phyloP scores from a whole-genome alignment of 2,113 vertebrate genomes.

The Chinchilla lanigera region DNA sequence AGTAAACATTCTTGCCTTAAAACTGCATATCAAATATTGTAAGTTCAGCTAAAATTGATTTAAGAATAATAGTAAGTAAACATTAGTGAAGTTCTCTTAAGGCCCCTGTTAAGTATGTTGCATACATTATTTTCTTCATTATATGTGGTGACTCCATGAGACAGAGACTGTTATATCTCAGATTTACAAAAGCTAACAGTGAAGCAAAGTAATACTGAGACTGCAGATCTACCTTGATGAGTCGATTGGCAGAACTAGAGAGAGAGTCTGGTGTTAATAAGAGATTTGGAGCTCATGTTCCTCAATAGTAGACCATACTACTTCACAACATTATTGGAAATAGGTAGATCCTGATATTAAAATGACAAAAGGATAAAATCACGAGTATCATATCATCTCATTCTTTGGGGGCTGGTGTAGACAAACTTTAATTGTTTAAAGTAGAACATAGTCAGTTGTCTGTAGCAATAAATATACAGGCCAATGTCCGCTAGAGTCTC shows the following conservation, averaged over 20 bases:
- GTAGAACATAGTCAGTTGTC: too few relatives aligned
- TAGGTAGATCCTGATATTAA: background rate
- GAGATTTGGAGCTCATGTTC: background rate
- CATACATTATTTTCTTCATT: background rate
- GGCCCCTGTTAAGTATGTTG: background rate
- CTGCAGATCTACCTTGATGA: background rate
- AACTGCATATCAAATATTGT: background rate
- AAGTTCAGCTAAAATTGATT: conserved; percentile 1
- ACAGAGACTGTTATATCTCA: background rate
- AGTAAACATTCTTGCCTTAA: background rate
- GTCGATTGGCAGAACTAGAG: background rate
- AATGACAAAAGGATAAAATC: background rate
- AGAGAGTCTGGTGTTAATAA: background rate
- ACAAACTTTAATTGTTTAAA: background rate
- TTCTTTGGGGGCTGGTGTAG: background rate
- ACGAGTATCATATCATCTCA: background rate
- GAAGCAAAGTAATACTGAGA: background rate
- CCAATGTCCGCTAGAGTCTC: background rate
- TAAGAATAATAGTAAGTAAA: background rate
- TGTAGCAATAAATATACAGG: background rate
- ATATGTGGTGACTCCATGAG: background rate
- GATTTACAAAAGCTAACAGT: background rate
- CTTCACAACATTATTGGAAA: background rate
- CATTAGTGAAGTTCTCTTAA: background rate
- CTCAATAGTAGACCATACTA: background rate